Evolutionary conservation across 2,113 vertebrate species (phyloP), one percentile per base, ranked within the genome.

Genomic region (Entomyzon cyanotis): DNA sequence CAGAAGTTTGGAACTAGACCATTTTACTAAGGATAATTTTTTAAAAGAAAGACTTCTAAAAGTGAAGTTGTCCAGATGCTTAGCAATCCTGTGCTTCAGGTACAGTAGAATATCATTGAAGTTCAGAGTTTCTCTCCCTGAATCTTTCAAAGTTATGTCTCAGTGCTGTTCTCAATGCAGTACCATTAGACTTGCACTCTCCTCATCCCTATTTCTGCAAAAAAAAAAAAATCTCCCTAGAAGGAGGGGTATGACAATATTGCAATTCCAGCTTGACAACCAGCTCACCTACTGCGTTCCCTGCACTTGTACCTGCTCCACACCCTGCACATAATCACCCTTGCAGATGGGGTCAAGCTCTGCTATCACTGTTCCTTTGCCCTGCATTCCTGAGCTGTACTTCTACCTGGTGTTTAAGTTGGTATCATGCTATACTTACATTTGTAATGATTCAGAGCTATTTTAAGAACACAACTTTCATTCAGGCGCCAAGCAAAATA

Each of bases 391-490:
- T 74, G 55, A 84, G 90, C 50, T 88, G 56, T 15, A 16, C 59
- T 74, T 23, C 63, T 60, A 64, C 70, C 68, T 20, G 70, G 60
- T 91, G 44, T 44, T 96, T 81, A 94, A 52, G 52, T 7, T 75
- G 64, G 12, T 92, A 91, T 74, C 86, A 93, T 3, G 73, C 56
- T 81, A 47, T 59, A 74, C 77, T 95, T 87, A 78, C 0, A 16
- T 58, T 75, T 46, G 27, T 20, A 76, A 93, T 89, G 77, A 76
- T 89, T 87, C 87, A 87, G 62, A 82, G 70, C 58, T 96, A 94
- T 94, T 95, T 84, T 92, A 94, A 46, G 87, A 82, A 41, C 22
- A 53, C 77, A 64, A 10, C 15, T 82, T 82, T 84, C 71, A 89
- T 56, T 84, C 81, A 83, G 93, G 71, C n/a, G 41, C 89, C 89